Evolutionary conservation across 2,797 vertebrate genomes (phyloP).

Genomic region (Glossophaga mutica): DNA sequence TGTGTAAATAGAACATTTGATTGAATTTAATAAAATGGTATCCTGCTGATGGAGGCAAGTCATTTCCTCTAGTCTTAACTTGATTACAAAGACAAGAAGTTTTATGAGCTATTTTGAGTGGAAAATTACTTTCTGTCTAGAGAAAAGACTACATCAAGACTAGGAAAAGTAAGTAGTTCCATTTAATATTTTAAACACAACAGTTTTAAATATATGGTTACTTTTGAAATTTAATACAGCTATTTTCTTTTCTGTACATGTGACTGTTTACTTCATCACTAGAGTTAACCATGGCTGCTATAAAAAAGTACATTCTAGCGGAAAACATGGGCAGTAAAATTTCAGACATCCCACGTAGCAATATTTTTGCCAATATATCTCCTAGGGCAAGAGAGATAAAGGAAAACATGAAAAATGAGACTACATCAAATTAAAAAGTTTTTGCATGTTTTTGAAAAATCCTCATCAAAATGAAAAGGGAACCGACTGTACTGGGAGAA

Average conservation of each 20-base stretch:
- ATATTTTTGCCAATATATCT: no score
- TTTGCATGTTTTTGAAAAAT: no score
- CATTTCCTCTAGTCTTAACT: slow-evolving; percentile 71
- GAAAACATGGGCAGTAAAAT: no score
- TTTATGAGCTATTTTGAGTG: slow-evolving; percentile 68
- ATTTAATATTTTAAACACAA: slow-evolving; percentile 48
- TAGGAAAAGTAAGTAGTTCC: neutral
- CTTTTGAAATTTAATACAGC: neutral
- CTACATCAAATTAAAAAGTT: no score
- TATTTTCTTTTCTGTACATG: neutral
- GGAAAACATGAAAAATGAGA: no score
- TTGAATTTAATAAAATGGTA: slow-evolving; percentile 77
- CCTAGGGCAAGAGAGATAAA: no score
- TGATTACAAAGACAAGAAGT: slow-evolving; percentile 70
- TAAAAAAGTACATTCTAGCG: neutral
- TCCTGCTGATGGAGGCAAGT: slow-evolving; percentile 65
- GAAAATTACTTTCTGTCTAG: slow-evolving; percentile 50
- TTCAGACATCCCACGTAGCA: no score
- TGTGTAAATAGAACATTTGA: slow-evolving; percentile 77
- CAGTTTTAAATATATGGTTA: neutral
- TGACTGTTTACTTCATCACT: neutral
- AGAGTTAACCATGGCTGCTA: neutral
- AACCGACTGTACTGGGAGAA: no score
- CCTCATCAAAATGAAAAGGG: no score
- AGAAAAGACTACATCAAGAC: neutral